Evolutionary conservation across 2,888 invertebrate genomes (phyloP).

Genomic region (Platypus cylindrus): DNA sequence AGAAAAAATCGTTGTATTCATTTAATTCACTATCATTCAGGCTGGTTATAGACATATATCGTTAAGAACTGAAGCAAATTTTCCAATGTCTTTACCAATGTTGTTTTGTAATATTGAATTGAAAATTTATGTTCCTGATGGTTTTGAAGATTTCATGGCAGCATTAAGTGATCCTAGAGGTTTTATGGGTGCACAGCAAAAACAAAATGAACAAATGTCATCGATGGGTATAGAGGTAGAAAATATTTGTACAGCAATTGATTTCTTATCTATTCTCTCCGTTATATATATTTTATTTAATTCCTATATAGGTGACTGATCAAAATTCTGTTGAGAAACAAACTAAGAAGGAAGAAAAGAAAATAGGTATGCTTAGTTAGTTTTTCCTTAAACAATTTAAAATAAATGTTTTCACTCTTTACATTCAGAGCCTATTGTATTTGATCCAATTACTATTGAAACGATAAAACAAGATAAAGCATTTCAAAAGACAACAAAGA

Average conservation of each 20-base stretch:
- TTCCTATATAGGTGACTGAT: constrained; percentile 13
- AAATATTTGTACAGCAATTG: no score
- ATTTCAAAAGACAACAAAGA: constrained; percentile 83
- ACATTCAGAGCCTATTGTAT: constrained; percentile 66
- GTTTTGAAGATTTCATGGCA: constrained; percentile 97
- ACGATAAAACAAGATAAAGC: constrained; percentile 78
- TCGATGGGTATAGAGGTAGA: constrained; percentile 79
- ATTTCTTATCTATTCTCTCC: no score
- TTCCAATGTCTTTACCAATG: constrained; percentile 97
- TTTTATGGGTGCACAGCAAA: constrained; percentile 77
- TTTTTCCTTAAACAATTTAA: no score
- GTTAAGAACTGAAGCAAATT: constrained; percentile 94
- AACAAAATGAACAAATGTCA: constrained; percentile 83
- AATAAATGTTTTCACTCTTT: no score
- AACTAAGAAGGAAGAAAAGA: constrained; percentile 56
- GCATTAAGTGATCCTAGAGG: constrained; percentile 91
- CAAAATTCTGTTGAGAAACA: constrained; percentile 45
- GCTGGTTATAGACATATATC: constrained; percentile 97
- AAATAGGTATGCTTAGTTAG: constrained; percentile 43
- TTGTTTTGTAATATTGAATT: constrained; percentile 97
- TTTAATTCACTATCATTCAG: constrained; percentile 38
- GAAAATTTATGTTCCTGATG: constrained; percentile 99
- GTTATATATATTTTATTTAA: no score
- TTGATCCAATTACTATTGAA: constrained; percentile 85
- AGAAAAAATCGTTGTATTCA: background rate